Conservation (phyloP, 2,797 vertebrate species). For the Gambusia yucatana region DNA sequence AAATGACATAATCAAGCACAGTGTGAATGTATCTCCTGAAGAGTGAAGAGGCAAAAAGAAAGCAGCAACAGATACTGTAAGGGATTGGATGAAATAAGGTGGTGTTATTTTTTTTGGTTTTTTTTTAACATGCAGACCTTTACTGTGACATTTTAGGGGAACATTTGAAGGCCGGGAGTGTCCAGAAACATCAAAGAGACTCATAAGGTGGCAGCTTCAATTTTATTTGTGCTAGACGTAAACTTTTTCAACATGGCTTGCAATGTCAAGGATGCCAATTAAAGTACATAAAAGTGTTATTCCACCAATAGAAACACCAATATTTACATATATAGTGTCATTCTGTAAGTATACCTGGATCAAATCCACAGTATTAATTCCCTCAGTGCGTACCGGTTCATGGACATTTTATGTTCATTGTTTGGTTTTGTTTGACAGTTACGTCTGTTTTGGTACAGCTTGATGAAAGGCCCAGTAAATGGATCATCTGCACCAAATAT, state of each 20-base stretch:
- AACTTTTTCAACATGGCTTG: not conserved
- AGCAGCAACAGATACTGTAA: conserved; percentile 4
- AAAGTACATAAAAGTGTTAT: not conserved
- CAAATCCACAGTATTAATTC: not conserved
- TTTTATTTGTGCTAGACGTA: not conserved
- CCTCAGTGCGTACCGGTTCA: not conserved
- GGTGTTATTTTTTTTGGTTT: not conserved
- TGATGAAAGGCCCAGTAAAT: not conserved
- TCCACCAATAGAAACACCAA: not conserved
- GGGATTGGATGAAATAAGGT: conserved; percentile 9
- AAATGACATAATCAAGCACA: not conserved
- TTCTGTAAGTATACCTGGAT: not conserved
- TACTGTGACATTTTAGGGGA: conserved; percentile 38
- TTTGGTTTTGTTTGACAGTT: not conserved
- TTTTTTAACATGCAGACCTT: conserved; percentile 14
- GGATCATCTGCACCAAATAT: not conserved
- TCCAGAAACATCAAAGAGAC: conserved; percentile 10
- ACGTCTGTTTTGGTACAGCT: not conserved
- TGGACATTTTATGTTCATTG: not conserved
- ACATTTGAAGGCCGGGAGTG: not conserved
- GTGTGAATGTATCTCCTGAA: conserved; percentile 10
- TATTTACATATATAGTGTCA: not conserved
- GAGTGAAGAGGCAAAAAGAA: not conserved
- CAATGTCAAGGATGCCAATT: not conserved
- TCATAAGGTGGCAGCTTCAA: conserved; percentile 5